Base-by-base conservation (phyloP, 2,113 vertebrate genomes). In the Chitala chitala region DNA sequence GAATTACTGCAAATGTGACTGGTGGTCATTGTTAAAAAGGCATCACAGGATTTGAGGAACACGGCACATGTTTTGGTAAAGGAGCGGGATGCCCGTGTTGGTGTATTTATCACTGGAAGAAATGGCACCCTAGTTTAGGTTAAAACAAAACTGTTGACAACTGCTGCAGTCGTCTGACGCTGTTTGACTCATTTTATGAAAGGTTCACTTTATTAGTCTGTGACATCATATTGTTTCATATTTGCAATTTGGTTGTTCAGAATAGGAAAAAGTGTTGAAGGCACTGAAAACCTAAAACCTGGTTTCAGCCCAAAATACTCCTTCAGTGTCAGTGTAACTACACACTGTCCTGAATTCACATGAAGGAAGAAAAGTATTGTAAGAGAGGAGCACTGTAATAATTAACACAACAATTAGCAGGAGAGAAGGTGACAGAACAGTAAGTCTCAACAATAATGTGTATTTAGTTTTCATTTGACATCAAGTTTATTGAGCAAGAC, bases 291-390 rank as follows among this genome's bases (percentile, higher is more conserved):
- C 31, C 59, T 3, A 15, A 63, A 33, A 63, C n/a, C n/a, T n/a
- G n/a, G 44, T 46, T 36, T 63, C 31, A 38, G 33, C 59, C 59
- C 59, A 63, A 63, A 63, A 63, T 63, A 63, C 33, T 29, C 33
- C 59, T 3, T 63, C 29, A 20, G 59, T 63, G 59, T 36, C 59
- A 63, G 29, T 38, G 31, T 63, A 63, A 63, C 33, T 63, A 63
- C 59, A 63, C 33, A 63, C 26, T 63, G 33, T 63, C 6, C 56
- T 63, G 59, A 36, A 36, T 15, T 26, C 36, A 2, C 29, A 38
- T 26, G 2, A 63, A 33, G 59, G 59, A 20, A 46, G 5, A 6
- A 46, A 12, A 46, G 5, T 12, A 46, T 5, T 12, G 5, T 33
- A 36, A n/a, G n/a, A 61, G 5, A 13, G 0, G 5, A 1, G 2